Conservation (phyloP, 2,113 vertebrate species). For the Dascyllus trimaculatus region DNA sequence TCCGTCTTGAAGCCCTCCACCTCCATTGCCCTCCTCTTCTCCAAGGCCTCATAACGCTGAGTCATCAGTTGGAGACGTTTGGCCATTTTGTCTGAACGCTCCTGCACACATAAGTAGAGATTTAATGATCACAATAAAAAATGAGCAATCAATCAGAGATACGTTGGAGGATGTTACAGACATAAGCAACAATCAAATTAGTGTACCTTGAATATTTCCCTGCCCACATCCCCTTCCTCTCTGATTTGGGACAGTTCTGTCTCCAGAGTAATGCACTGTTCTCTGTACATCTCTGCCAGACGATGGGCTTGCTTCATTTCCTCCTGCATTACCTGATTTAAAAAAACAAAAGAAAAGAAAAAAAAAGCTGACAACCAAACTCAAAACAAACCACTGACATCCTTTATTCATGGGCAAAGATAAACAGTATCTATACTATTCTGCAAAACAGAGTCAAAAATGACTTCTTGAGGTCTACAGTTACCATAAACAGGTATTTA, state of each 20-base stretch:
- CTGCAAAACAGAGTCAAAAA: fast-evolving
- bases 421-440: not conserved
- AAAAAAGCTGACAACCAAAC: not conserved
- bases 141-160: not conserved
- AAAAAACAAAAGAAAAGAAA: conserved; percentile 13
- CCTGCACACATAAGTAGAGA: conserved; percentile 77
- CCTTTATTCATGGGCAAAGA: not conserved
- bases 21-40: conserved; percentile 92
- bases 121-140: not conserved
- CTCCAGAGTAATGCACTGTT: conserved; percentile 93
- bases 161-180: fast-evolving
- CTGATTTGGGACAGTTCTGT: conserved; percentile 90
- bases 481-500: not conserved
- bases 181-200: not conserved
- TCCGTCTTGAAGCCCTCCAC: conserved; percentile 96
- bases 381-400: not conserved
- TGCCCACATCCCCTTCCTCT: conserved; percentile 90
- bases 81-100: conserved; percentile 92
- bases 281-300: conserved; percentile 93
- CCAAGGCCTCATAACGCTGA: conserved; percentile 91
- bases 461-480: not conserved
- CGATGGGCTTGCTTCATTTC: conserved; percentile 89
- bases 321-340: conserved; percentile 86
- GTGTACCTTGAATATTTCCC: conserved; percentile 92
- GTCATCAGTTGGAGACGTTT: conserved; percentile 93